These are phyloP conservation scores for Cirrhinus mrigala DNA, from an alignment of 2,797 vertebrate species.

Conservation along the genomic window DNA sequence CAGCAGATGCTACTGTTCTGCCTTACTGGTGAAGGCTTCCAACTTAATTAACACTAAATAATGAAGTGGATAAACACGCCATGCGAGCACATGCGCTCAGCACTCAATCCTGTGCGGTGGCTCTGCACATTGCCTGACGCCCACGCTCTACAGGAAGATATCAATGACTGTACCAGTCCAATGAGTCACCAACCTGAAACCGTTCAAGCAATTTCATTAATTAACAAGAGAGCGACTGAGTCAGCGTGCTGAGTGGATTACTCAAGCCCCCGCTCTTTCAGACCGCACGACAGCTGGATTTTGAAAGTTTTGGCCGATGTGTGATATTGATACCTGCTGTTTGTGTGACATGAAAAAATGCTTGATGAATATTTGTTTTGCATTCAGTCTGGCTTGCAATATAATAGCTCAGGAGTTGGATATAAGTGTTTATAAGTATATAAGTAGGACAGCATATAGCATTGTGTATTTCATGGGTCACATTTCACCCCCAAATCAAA, in stretches of 20 bases:
- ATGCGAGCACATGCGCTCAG: slow-evolving; percentile 58
- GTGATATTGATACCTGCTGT: slow-evolving; percentile 22
- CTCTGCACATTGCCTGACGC: slow-evolving; percentile 38
- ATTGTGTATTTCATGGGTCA: background rate
- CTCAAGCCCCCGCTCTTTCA: slow-evolving; percentile 26
- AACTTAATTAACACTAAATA: slow-evolving; percentile 78
- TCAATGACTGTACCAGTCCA: slow-evolving; percentile 39
- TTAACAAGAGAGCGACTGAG: slow-evolving; percentile 48
- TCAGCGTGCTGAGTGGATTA: slow-evolving; percentile 40
- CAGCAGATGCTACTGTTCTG: slow-evolving; percentile 75
- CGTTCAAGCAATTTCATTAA: slow-evolving; percentile 42
- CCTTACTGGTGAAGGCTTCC: slow-evolving; percentile 72
- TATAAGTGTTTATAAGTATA: background rate
- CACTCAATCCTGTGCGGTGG: slow-evolving; percentile 47
- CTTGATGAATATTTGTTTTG: slow-evolving; percentile 24
- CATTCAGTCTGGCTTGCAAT: slow-evolving; percentile 14
- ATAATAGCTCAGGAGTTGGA: slow-evolving; percentile 7
- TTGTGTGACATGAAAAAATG: slow-evolving; percentile 1
- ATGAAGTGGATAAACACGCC: slow-evolving; percentile 75
- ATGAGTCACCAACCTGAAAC: slow-evolving; percentile 53
- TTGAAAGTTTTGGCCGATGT: slow-evolving; percentile 24
- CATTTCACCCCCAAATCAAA: background rate
- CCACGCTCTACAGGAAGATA: slow-evolving; percentile 52
- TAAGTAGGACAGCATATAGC: background rate
- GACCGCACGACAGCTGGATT: slow-evolving; percentile 33